Percentiles rank a stretch among this genome's conserved stretches.
These are phyloP conservation scores for Temnothorax rugatulus DNA, from an alignment of 2,888 invertebrate genomes.

Conservation along the genomic window DNA sequence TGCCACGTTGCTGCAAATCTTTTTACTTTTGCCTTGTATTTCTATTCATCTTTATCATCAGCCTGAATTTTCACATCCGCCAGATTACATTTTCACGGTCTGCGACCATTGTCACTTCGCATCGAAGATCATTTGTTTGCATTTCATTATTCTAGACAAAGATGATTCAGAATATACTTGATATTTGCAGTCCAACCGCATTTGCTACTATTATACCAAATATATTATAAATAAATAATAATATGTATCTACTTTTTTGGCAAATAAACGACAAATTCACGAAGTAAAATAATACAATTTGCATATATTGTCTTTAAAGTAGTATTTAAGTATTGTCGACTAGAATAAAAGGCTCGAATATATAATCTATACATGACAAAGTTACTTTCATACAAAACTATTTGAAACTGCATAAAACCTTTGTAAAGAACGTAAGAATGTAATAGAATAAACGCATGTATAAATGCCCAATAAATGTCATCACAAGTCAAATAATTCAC, in stretches of 20 bases:
- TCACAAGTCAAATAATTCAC: neutral
- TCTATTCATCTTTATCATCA: neutral
- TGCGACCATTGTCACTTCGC: neutral
- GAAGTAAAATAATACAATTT: conserved; percentile 12
- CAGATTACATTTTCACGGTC: conserved; percentile 3
- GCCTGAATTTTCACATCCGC: neutral
- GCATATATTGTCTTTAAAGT: neutral
- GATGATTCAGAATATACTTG: neutral
- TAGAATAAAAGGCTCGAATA: neutral
- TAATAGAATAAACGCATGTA: neutral
- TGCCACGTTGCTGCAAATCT: conserved; percentile 40
- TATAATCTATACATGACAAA: neutral
- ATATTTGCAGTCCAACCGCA: neutral
- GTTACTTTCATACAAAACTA: neutral
- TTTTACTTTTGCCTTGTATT: neutral
- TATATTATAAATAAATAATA: conserved; percentile 3
- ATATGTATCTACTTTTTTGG: neutral
- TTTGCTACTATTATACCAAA: neutral
- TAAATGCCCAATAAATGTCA: neutral
- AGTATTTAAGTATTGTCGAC: neutral
- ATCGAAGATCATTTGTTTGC: neutral
- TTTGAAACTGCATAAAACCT: neutral
- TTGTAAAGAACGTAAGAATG: neutral
- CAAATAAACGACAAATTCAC: neutral
- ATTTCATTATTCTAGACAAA: neutral